These are phyloP conservation scores for Nomia melanderi DNA, from an alignment of 1,140 invertebrate genomes.

Conservation along the genomic window DNA sequence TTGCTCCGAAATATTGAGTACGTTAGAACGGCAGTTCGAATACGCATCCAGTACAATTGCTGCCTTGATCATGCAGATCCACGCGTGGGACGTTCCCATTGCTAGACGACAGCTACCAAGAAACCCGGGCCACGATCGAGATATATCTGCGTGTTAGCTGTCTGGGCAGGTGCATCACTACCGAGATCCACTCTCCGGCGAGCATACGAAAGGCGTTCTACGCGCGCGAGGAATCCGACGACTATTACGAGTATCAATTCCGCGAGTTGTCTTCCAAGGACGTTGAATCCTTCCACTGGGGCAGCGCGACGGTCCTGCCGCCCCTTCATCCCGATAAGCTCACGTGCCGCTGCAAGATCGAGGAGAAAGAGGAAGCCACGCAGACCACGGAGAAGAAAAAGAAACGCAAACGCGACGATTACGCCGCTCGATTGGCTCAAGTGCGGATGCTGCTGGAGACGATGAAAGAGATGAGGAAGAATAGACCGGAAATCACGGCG, in stretches of 20 bases:
- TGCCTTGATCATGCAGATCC: too few species aligned
- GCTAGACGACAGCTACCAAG: conserved; percentile 45
- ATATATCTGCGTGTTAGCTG: conserved; percentile 70
- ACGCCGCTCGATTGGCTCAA: not conserved
- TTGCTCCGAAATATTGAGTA: too few species aligned
- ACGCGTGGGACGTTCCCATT: conserved; percentile 60
- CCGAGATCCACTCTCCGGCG: conserved; percentile 60
- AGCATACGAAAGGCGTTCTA: conserved; percentile 49
- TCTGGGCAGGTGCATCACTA: conserved; percentile 69
- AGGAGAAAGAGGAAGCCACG: not conserved
- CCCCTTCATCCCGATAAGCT: conserved; percentile 23
- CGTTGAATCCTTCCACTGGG: conserved; percentile 48
- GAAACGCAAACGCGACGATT: conserved; percentile 14
- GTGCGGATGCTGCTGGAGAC: not conserved
- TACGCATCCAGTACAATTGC: too few species aligned
- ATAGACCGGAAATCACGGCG: not conserved
- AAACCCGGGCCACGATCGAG: conserved; percentile 51
- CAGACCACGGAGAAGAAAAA: conserved; percentile 3
- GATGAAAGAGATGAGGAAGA: conserved; percentile 20
- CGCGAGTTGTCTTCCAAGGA: conserved; percentile 56
- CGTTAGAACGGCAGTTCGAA: too few species aligned
- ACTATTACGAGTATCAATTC: conserved; percentile 64
- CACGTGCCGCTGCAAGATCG: conserved; percentile 43
- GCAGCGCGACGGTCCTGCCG: conserved; percentile 26
- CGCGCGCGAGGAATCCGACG: conserved; percentile 62